Base-by-base conservation (phyloP, 92 coral and sea anemone genomes). In the Porites divaricata region DNA sequence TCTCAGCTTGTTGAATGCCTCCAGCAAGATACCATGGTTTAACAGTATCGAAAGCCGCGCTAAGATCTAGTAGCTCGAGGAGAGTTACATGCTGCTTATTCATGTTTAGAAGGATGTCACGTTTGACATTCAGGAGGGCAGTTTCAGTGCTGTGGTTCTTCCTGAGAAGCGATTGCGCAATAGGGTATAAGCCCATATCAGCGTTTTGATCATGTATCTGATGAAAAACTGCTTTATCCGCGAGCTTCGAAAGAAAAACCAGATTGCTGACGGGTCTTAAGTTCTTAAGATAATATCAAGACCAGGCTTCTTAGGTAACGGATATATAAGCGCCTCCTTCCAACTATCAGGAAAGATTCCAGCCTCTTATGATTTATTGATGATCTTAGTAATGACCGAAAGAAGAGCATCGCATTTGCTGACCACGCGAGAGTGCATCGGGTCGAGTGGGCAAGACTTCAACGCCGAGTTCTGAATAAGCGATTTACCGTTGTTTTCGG, bases 401-500 rank as follows among this genome's bases (percentile, higher is more conserved):
- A 28, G 35, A 28, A 28, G 35, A 28, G 35, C 35, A 28, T 28
- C 35, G 35, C 4, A 28, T 1, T 28, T 76, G 70, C 81, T 83
- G 79, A 83, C 73, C 59, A 83, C 13, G 16, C 25, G 70, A 9
- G 84, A 79, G 63, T 75, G 84, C 75, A 78, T 78, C 4, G 72
- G 74, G 74, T 78, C 73, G 23, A 78, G 79, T 70, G 72, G 79
- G 78, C 58, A 72, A 22, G 86, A 63, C 77, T 85, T 85, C 2
- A 85, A 72, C 45, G 80, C 67, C 56, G 81, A 83, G 28, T 57
- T 53, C 26, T 28, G 19, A 53, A 83, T 56, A 45, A 58, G 87
- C 15, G 77, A 70, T 45, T 10, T 57, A 28, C 62, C 81, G 74
- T 83, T 62, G 61, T 35, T 61, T 23, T 48, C 52, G 28, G 87